A percentile compares a stretch with the other conserved stretches of the same genome.
Evolutionary conservation across 2,888 invertebrate genomes (phyloP).

Genomic region (Silvanus unidentatus): DNA sequence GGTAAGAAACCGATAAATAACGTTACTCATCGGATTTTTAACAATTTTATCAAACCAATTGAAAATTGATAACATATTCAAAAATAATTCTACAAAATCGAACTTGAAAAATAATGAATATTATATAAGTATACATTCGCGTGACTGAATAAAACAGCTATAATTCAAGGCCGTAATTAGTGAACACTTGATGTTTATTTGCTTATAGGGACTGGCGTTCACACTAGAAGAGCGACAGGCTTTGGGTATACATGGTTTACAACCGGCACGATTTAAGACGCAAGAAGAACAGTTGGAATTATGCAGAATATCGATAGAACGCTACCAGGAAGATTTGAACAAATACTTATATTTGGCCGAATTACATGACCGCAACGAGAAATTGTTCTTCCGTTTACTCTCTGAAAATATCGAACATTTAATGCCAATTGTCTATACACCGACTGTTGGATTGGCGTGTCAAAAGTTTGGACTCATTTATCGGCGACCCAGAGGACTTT

Average conservation of each 20-base stretch:
- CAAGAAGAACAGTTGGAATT: slow-evolving; percentile 90
- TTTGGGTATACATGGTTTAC: slow-evolving; percentile 90
- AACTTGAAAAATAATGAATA: too few relatives aligned
- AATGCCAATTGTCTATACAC: slow-evolving; percentile 97
- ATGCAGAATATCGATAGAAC: slow-evolving; percentile 83
- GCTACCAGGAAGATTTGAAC: slow-evolving; percentile 88
- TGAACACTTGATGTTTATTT: too few relatives aligned
- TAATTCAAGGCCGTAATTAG: too few relatives aligned
- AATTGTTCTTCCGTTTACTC: slow-evolving; percentile 88
- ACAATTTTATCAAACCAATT: slow-evolving; percentile 4
- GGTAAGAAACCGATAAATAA: slow-evolving; percentile 49
- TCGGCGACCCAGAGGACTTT: slow-evolving; percentile 89
- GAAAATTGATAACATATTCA: too few relatives aligned
- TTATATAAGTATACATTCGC: too few relatives aligned
- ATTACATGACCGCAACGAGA: slow-evolving; percentile 93
- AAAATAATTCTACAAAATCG: too few relatives aligned
- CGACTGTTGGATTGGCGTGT: slow-evolving; percentile 94
- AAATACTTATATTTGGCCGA: slow-evolving; percentile 94
- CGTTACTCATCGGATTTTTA: slow-evolving; percentile 4
- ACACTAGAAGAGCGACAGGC: slow-evolving; percentile 88
- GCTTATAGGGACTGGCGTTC: slow-evolving; percentile 70
- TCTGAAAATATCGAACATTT: slow-evolving; percentile 88
- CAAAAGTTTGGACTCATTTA: slow-evolving; percentile 95
- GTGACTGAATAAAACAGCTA: too few relatives aligned
- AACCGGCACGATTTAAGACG: slow-evolving; percentile 85